phyloP scores from a whole-genome alignment of 2,113 vertebrate genomes.

The Gasterosteus nipponicus region DNA sequence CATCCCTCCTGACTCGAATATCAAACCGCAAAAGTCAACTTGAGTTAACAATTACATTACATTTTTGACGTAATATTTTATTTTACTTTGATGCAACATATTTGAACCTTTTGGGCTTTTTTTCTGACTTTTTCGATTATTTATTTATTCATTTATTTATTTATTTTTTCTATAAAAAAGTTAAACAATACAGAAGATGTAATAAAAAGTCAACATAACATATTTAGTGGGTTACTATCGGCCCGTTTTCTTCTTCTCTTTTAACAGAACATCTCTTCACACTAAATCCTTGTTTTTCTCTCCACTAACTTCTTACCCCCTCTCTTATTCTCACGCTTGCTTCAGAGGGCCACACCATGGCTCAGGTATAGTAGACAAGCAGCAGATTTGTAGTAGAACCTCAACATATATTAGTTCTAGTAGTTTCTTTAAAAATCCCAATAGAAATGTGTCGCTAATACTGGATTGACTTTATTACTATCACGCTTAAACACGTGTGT shows the following conservation, averaged over 20 bases:
- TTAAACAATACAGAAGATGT: neutral
- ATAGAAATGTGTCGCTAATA: neutral
- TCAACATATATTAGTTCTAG: neutral
- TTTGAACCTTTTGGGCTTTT: too few species aligned
- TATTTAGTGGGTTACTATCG: neutral
- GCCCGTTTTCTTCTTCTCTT: conserved; percentile 18
- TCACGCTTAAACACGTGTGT: neutral
- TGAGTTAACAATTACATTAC: neutral
- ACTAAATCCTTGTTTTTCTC: conserved; percentile 41
- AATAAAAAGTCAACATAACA: too few species aligned
- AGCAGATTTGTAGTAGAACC: conserved; percentile 19
- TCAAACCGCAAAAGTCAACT: neutral
- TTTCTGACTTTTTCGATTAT: neutral
- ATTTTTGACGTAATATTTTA: too few species aligned
- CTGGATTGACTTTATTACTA: neutral
- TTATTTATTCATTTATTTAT: too few species aligned
- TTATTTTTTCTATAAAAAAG: neutral
- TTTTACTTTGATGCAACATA: too few species aligned
- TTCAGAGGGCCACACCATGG: conserved; percentile 72
- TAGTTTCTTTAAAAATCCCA: neutral
- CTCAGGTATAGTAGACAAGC: conserved; percentile 74
- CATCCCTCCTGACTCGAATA: neutral
- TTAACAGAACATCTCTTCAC: conserved; percentile 7
- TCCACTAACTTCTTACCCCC: conserved; percentile 64
- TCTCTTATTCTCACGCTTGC: conserved; percentile 73